Conservation (phyloP, 2,113 vertebrate genomes). For the Typhlomys cinereus region DNA sequence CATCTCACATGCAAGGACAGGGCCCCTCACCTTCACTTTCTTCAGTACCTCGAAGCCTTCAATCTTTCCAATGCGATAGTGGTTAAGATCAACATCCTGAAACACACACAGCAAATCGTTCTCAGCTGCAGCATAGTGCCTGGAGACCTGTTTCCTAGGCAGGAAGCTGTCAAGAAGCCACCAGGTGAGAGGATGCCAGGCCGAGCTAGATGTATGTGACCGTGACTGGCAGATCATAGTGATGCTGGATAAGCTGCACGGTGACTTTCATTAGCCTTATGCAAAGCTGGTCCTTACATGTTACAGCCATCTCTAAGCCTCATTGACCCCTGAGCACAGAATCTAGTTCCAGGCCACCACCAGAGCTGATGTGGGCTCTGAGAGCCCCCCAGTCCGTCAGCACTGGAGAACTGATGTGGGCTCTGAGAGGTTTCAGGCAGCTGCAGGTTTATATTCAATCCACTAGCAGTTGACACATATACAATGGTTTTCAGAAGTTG, state of each 20-base stretch:
- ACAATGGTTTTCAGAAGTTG: not conserved
- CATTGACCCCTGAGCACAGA: not conserved
- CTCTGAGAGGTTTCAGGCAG: not conserved
- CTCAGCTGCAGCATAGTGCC: not conserved
- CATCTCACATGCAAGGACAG: not conserved
- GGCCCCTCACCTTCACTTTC: conserved; percentile 93
- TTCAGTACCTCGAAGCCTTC: conserved; percentile 96
- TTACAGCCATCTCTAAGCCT: not conserved
- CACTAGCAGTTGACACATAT: not conserved
- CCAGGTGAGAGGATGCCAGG: fast-evolving
- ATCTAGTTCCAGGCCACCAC: not conserved
- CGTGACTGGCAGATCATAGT: fast-evolving
- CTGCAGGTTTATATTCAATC: fast-evolving
- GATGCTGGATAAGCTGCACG: fast-evolving
- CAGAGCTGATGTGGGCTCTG: not conserved
- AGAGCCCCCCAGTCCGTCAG: no score
- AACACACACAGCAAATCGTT: conserved; percentile 21
- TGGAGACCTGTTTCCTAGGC: fast-evolving
- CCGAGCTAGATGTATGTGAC: fast-evolving
- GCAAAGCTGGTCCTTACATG: fast-evolving
- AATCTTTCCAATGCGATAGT: conserved; percentile 97
- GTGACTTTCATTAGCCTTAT: fast-evolving
- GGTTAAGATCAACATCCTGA: conserved; percentile 98
- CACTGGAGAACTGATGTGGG: not conserved
- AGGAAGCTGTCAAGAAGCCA: not conserved